phyloP scores from a whole-genome alignment of 2,113 vertebrate species.

The Baryphthengus martii region DNA sequence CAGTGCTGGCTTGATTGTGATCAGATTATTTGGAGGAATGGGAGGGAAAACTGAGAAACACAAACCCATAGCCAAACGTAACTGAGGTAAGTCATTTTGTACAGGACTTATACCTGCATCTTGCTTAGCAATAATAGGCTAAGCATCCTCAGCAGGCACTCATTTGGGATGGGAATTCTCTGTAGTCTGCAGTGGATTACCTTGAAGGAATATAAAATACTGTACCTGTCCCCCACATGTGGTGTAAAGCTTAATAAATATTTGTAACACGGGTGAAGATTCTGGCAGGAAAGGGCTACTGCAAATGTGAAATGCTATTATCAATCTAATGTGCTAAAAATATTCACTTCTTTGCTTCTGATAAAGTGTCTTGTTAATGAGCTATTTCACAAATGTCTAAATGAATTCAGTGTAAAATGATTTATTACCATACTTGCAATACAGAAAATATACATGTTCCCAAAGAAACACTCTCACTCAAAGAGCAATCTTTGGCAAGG shows the following conservation, averaged over 20 bases:
- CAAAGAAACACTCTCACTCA: not conserved
- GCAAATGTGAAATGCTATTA: not conserved
- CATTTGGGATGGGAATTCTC: not conserved
- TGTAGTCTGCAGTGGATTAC: not conserved
- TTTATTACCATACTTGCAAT: not conserved
- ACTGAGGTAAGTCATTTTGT: not conserved
- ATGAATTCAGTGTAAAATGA: not conserved
- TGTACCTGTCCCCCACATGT: not conserved
- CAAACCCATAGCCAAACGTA: not conserved
- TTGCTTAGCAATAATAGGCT: not conserved
- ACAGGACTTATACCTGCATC: not conserved
- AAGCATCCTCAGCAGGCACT: not conserved
- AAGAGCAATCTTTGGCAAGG: not conserved
- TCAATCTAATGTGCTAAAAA: conserved; percentile 16
- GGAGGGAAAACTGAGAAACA: not conserved
- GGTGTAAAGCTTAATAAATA: not conserved
- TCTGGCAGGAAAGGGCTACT: not conserved
- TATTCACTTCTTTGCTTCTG: conserved; percentile 2
- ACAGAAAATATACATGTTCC: not conserved
- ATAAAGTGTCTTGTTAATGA: conserved; percentile 1
- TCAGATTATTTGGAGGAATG: not conserved
- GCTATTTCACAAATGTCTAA: conserved; percentile 20
- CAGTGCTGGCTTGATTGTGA: not conserved
- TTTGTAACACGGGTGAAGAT: not conserved
- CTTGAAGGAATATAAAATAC: not conserved